These are phyloP conservation scores for Drosophila anomelani DNA, from an alignment of 2,888 invertebrate species.

Conservation along the genomic window DNA sequence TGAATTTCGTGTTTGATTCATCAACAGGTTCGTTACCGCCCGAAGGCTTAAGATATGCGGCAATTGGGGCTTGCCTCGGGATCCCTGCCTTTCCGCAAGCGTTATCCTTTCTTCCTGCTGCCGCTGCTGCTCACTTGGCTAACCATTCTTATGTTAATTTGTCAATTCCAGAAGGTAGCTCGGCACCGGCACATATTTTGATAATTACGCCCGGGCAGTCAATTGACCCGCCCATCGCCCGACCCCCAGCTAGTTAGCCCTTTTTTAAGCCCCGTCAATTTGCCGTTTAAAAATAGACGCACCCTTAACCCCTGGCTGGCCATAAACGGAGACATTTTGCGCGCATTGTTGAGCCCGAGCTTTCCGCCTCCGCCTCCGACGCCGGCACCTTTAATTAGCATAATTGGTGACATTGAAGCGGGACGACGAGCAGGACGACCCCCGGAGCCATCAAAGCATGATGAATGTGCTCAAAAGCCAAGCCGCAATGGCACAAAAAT, in stretches of 20 bases:
- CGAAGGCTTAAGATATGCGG: conserved; percentile 34
- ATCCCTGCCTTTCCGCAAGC: not conserved
- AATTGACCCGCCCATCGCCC: conserved; percentile 39
- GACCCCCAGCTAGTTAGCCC: conserved; percentile 37
- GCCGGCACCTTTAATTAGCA: conserved; percentile 69
- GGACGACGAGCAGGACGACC: conserved; percentile 5
- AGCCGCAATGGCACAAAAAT: conserved; percentile 38
- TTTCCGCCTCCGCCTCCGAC: conserved; percentile 46
- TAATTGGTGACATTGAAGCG: conserved; percentile 67
- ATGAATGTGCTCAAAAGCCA: conserved; percentile 52
- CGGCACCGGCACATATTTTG: conserved; percentile 51
- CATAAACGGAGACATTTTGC: conserved; percentile 58
- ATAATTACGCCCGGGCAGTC: conserved; percentile 69
- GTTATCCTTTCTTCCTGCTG: conserved; percentile 17
- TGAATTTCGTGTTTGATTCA: conserved; percentile 70
- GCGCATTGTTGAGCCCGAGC: conserved; percentile 66
- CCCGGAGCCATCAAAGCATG: conserved; percentile 41
- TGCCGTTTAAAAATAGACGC: conserved; percentile 59
- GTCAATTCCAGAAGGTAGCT: conserved; percentile 61
- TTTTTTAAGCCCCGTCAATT: conserved; percentile 48
- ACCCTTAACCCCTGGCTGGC: conserved; percentile 10
- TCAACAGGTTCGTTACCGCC: conserved; percentile 76
- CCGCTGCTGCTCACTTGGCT: conserved; percentile 30
- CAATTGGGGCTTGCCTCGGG: conserved; percentile 34
- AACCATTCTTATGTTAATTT: conserved; percentile 72